Evolutionary conservation across 2,888 invertebrate species (phyloP), one percentile per base, ranked within the genome.

Genomic region (Pachymerium ferrugineum): DNA sequence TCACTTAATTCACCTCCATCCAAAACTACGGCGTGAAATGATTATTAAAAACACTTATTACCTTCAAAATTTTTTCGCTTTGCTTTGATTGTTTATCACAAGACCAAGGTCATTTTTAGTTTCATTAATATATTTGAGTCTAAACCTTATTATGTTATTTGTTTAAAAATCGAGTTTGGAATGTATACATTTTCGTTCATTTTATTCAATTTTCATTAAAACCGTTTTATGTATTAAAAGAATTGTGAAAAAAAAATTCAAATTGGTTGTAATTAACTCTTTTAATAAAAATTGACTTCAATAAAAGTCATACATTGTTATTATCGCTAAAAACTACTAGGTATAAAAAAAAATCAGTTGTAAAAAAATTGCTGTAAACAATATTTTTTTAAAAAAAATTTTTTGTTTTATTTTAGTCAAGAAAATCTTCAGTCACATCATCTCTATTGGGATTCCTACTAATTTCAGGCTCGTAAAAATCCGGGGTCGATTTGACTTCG

Each of bases 401-500:
- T 16, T 8, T 38, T 54, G 25, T 54, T 54, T 19, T 10, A 25
- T 62, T 25, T 62, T 62, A 12, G 1, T 62, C 62, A 3, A 12
- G 62, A 14, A n/a, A 1, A 12, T 62, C 62, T 25, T 62, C 62
- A 14, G 22, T 22, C 28, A 14, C 10, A 22, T 12, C 28, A 5
- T 62, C 62, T 6, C 3, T 0, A 12, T 22, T 22, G 10, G 28
- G 28, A n/a, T n/a, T 3, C 1, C 72, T 25, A 1, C 6, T 8
- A 29, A 76, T 70, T 80, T 90, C 90, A 70, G 90, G 90, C 82
- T 89, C 87, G 81, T 93, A 93, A 82, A 90, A 91, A 81, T 93
- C 93, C 78, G 87, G 89, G 68, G 90, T 90, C 31, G 88, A 86
- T 77, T 90, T 88, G 12, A 93, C 93, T 28, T 91, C 89, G 73